Base-by-base conservation (phyloP, 2,888 invertebrate genomes). In the Dynastes tityus region DNA sequence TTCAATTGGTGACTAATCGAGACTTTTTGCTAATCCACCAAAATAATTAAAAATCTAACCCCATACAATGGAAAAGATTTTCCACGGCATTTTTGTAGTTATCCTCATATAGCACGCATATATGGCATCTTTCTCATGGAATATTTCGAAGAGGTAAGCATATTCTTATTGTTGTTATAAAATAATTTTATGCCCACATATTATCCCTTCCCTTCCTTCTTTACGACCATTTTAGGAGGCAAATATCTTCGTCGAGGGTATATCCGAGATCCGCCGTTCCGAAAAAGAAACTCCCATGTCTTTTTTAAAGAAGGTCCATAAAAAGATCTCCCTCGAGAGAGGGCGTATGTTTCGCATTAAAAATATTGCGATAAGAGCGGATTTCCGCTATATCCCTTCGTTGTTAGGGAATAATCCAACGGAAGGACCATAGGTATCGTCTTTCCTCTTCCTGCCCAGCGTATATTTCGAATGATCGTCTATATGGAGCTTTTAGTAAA, bases 101-200 rank as follows among this genome's bases (percentile, higher is more conserved):
- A 37, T 37, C 32, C 32, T 37, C 32, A 37, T 37, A 37, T 37
- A 37, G 5, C 3, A 37, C 32, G 5, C 32, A 37, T 37, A 37
- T 22, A 22, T 37, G 32, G 5, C 32, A 37, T 37, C 4, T 37
- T 37, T 37, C 32, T 37, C 32, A 1, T 37, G 1, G 45, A 11
- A 45, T 45, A 45, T 45, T 45, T 45, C 11, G 8, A 45, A 45
- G 2, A 8, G 8, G 8, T 11, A 11, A 2, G 45, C 11, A 8
- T 45, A 45, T 45, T 55, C 32, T 65, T 40, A 40, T 65, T 65
- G 32, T 67, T 67, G 49, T 67, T 45, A 67, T 67, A 67, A 67
- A 67, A 67, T 67, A 40, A 67, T 67, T 67, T 67, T 67, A 67
- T 67, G 22, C 22, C 65, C 65, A 67, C 65, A 67, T 67, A 67